Conservation (phyloP, 2,888 invertebrate genomes). For the Pandemis cinnamomeana region DNA sequence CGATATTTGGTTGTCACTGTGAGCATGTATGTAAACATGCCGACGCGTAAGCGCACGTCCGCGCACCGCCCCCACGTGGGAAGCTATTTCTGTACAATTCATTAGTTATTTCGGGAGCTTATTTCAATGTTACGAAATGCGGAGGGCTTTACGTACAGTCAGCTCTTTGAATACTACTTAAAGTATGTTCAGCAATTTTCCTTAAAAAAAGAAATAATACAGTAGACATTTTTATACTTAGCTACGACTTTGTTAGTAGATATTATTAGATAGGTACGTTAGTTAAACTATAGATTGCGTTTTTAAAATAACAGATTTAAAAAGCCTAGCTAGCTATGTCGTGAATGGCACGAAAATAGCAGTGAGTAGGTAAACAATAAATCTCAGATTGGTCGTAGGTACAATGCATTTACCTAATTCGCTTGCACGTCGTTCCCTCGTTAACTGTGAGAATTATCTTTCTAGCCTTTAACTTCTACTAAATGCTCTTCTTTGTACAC, state of each 20-base stretch:
- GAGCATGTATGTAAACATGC: constrained; percentile 40
- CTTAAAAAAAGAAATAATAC: background rate
- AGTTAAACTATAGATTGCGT: background rate
- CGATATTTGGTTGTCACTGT: background rate
- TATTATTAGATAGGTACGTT: background rate
- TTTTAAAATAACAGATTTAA: background rate
- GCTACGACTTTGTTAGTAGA: no score
- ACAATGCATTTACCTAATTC: background rate
- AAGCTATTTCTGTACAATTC: constrained; percentile 53
- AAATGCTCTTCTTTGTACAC: no score
- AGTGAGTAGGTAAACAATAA: background rate
- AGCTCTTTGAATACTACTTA: constrained; percentile 16
- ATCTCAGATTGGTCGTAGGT: background rate
- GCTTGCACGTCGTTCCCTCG: background rate
- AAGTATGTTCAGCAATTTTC: background rate
- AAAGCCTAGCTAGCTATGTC: background rate
- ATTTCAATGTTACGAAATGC: constrained; percentile 54
- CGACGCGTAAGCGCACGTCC: constrained; percentile 11
- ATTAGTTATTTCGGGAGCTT: constrained; percentile 55
- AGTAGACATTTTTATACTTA: no score
- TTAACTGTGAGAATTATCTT: background rate
- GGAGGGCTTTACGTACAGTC: constrained; percentile 39
- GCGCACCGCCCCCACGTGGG: constrained; percentile 57
- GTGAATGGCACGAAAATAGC: background rate
- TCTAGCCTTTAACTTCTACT: no score